These are phyloP conservation scores for Syngnathus rostellatus DNA, from an alignment of 2,797 vertebrate genomes.

Conservation along the genomic window DNA sequence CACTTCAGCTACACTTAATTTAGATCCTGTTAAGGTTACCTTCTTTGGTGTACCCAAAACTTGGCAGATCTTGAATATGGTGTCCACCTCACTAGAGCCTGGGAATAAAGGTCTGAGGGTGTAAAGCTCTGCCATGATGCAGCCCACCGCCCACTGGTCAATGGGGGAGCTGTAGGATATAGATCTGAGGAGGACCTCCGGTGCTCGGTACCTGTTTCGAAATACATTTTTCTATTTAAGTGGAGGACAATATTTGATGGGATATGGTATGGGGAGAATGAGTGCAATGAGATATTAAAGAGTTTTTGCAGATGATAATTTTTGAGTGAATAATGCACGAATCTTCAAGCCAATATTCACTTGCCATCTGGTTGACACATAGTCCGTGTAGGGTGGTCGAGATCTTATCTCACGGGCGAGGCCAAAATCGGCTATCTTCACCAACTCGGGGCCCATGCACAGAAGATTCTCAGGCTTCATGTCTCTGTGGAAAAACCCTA, in stretches of 20 bases:
- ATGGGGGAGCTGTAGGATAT: constrained; percentile 91
- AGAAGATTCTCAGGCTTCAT: constrained; percentile 99
- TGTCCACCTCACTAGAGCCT: constrained; percentile 93
- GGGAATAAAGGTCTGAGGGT: constrained; percentile 93
- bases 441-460: constrained; percentile 95
- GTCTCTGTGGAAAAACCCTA: constrained; percentile 95
- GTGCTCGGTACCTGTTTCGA: constrained; percentile 86
- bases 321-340: not conserved
- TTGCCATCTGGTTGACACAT: constrained; percentile 95
- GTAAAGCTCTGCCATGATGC: constrained; percentile 97
- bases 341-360: constrained; percentile 14
- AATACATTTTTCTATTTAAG: not conserved
- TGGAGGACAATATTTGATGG: no score
- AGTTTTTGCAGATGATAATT: not conserved
- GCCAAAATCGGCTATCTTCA: constrained; percentile 98
- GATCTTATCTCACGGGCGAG: constrained; percentile 92
- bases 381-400: constrained; percentile 94
- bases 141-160: constrained; percentile 94
- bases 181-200: constrained; percentile 90
- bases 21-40: constrained; percentile 51
- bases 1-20: not conserved
- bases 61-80: constrained; percentile 99
- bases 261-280: no score
- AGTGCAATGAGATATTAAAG: no score
- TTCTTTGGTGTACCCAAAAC: constrained; percentile 94